Evolutionary conservation across 2,113 vertebrate species (phyloP), one percentile per base, ranked within the genome.

Genomic region (Malurus cyaneus): DNA sequence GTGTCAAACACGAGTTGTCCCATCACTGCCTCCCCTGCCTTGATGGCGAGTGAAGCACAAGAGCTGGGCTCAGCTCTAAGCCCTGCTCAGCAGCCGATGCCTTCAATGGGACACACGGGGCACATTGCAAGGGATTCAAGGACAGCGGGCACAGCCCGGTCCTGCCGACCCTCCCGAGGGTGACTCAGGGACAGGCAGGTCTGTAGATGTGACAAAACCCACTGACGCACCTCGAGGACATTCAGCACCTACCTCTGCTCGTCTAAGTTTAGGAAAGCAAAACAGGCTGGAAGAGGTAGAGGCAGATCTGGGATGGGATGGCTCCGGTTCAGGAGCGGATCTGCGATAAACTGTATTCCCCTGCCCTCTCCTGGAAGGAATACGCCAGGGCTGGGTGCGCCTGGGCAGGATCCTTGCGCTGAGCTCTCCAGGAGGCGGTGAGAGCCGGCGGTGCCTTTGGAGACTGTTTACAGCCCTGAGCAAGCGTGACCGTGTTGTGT

Each of bases 351-450:
- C 92, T 96, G 96, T 96, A 73, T 90, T 96, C 88, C 96, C 94
- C 95, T 96, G 96, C 96, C 96, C 95, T 96, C 96, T 97, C 93
- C 95, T 97, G 96, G 95, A 96, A 96, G 92, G 94, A 97, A 96
- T 74, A 96, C 1, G 90, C 64, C 92, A 95, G 94, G 72, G 76
- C 92, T 73, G 81, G 52, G 64, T 17, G 76, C 23, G 31, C 46
- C 88, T 31, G 49, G 67, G 77, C 56, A 57, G 65, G 49, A 89
- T 86, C 65, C 80, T 88, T 60, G 53, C 11, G 71, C 67, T 26
- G 52, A 73, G 34, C n/a, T 0, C 56, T 66, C 19, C 9, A 59
- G 64, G 67, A 66, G 56, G 32, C 23, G 15, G 9, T 16, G 17
- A 93, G 81, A 85, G 52, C 67, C 82, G 64, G 77, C 2, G 32